Evolutionary conservation across 2,888 invertebrate species (phyloP).

Genomic region (Xestobium rufovillosum): DNA sequence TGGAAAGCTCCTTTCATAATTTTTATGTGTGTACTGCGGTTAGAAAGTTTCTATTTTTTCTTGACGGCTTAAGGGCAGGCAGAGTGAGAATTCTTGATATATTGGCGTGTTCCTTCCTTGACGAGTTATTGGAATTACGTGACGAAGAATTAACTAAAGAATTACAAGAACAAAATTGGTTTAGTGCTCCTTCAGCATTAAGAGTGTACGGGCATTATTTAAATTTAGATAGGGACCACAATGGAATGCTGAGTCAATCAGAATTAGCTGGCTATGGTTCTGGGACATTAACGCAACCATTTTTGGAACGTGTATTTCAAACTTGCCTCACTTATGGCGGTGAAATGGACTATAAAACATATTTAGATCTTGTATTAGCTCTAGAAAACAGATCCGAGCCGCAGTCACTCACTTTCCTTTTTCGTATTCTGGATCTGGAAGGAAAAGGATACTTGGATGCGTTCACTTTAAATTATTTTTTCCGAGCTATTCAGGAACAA

Average conservation of each 20-base stretch:
- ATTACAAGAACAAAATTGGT: slow-evolving; percentile 89
- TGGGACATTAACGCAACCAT: slow-evolving; percentile 83
- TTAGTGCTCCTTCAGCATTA: slow-evolving; percentile 81
- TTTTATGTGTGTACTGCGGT: slow-evolving; percentile 97
- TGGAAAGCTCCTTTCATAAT: slow-evolving; percentile 89
- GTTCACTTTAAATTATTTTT: slow-evolving; percentile 88
- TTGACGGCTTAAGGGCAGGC: slow-evolving; percentile 83
- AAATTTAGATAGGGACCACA: slow-evolving; percentile 88
- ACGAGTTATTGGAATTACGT: slow-evolving; percentile 72
- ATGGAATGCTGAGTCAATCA: slow-evolving; percentile 89
- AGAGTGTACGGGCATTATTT: slow-evolving; percentile 91
- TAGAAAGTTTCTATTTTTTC: slow-evolving; percentile 91
- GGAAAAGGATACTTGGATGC: slow-evolving; percentile 81
- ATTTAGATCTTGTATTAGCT: slow-evolving; percentile 88
- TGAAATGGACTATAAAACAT: slow-evolving; percentile 96
- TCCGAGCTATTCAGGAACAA: slow-evolving; percentile 86
- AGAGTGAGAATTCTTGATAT: slow-evolving; percentile 87
- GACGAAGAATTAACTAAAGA: slow-evolving; percentile 57
- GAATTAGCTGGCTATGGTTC: slow-evolving; percentile 86
- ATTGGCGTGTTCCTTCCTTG: slow-evolving; percentile 83
- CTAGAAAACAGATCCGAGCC: slow-evolving; percentile 88
- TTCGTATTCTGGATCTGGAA: slow-evolving; percentile 84
- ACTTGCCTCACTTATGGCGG: slow-evolving; percentile 92
- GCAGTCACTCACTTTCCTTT: slow-evolving; percentile 84
- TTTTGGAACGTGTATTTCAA: slow-evolving; percentile 88